Percentiles rank a stretch among this genome's conserved stretches.
phyloP scores from a whole-genome alignment of 1,140 invertebrate species.

The Armadillidium nasatum region DNA sequence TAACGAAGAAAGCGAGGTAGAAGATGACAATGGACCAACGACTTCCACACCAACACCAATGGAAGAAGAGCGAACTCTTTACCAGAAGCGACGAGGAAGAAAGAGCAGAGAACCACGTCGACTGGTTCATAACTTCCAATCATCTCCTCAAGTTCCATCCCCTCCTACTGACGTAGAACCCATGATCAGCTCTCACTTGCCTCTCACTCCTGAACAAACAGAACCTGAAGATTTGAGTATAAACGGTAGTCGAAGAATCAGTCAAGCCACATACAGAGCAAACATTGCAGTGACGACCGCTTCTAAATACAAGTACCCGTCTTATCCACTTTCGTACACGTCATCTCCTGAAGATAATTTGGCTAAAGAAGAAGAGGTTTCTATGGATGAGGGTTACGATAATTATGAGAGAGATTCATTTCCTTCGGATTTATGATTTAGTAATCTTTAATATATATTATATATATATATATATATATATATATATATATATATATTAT shows the following conservation, averaged over 20 bases:
- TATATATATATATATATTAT: no score
- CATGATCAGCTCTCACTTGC: conserved; percentile 26
- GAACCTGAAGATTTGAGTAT: conserved; percentile 73
- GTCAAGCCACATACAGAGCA: neutral
- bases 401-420: no score
- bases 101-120: conserved; percentile 52
- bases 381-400: no score
- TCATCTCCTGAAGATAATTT: neutral
- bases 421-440: no score
- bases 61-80: conserved; percentile 33
- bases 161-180: conserved; percentile 19
- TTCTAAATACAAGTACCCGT: neutral
- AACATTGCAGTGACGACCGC: neutral
- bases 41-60: neutral
- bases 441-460: no score
- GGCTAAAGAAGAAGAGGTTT: no score
- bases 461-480: no score
- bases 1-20: conserved; percentile 31
- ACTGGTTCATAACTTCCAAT: conserved; percentile 45
- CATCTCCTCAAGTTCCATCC: conserved; percentile 25
- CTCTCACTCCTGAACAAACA: conserved; percentile 62
- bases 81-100: conserved; percentile 47
- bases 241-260: neutral
- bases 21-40: conserved; percentile 33
- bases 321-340: neutral